A percentile compares a stretch with the other conserved stretches of the same genome.
Conservation (phyloP, 2,797 vertebrate species). For the Enteromius thamalakanensis region DNA sequence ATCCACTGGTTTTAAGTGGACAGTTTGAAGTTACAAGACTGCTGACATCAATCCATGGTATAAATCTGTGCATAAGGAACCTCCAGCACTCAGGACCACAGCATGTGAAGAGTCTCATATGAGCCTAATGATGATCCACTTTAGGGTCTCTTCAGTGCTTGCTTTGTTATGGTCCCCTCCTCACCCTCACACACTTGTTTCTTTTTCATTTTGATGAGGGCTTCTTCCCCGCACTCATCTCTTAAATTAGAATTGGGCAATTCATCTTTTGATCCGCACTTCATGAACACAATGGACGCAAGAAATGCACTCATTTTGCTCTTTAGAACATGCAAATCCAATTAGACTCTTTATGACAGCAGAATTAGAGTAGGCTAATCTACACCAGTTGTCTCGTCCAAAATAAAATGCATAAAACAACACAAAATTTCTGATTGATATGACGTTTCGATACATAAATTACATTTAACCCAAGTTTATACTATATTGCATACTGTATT, state of each 20-base stretch:
- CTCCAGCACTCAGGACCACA: slow-evolving; percentile 48
- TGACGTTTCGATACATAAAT: not conserved
- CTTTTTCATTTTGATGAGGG: slow-evolving; percentile 26
- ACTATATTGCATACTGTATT: not conserved
- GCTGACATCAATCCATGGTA: slow-evolving; percentile 19
- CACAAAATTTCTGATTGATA: not conserved
- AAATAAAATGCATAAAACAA: not conserved
- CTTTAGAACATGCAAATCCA: slow-evolving; percentile 2
- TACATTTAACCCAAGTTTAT: not conserved
- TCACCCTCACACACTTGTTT: slow-evolving; percentile 56
- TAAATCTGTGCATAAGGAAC: slow-evolving; percentile 25
- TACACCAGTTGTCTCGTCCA: not conserved
- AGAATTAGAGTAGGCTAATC: not conserved
- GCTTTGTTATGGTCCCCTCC: slow-evolving; percentile 48
- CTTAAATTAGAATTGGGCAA: slow-evolving; percentile 41
- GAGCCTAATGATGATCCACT: slow-evolving; percentile 56
- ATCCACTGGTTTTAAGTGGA: not conserved
- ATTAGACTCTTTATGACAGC: not conserved
- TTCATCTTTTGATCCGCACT: slow-evolving; percentile 47
- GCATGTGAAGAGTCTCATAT: slow-evolving; percentile 63
- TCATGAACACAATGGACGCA: not conserved
- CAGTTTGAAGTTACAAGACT: not conserved
- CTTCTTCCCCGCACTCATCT: slow-evolving; percentile 5
- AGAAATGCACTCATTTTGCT: not conserved
- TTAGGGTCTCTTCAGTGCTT: slow-evolving; percentile 41